These are phyloP conservation scores for Pungitius pungitius DNA, from an alignment of 2,113 vertebrate species.

Conservation along the genomic window DNA sequence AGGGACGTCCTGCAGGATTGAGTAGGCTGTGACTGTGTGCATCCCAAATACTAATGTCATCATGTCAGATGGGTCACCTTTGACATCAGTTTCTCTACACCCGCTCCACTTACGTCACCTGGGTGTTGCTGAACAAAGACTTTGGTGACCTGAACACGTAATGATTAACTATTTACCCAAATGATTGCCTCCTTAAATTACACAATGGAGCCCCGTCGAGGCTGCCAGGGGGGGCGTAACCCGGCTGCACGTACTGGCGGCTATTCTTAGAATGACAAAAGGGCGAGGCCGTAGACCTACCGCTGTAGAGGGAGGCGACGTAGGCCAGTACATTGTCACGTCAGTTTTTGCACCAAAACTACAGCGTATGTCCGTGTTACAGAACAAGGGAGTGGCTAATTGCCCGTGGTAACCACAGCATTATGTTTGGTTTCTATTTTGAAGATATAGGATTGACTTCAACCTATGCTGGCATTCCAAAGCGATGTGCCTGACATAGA, in stretches of 20 bases:
- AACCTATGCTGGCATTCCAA: background rate
- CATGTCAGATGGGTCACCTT: background rate
- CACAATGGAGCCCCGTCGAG: background rate
- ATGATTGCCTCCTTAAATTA: slow-evolving; percentile 10
- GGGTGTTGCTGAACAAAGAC: slow-evolving; percentile 31
- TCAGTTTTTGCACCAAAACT: slow-evolving; percentile 21
- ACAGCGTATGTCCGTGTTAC: background rate
- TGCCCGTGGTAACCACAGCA: slow-evolving; percentile 23
- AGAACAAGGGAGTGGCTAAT: slow-evolving; percentile 37
- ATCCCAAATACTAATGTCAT: slow-evolving; percentile 4
- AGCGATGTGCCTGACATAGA: background rate
- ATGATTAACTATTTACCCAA: slow-evolving; percentile 56
- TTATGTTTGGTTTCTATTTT: background rate
- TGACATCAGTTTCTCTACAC: background rate
- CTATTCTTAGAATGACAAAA: slow-evolving; percentile 21
- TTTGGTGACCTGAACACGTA: slow-evolving; percentile 15
- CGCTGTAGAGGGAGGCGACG: slow-evolving; percentile 15
- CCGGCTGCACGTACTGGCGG: background rate
- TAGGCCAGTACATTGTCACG: background rate
- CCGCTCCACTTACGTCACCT: background rate
- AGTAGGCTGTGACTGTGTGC: background rate
- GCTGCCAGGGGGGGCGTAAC: background rate
- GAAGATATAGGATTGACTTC: background rate
- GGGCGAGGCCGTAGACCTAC: background rate
- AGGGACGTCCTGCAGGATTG: slow-evolving; percentile 8